phyloP scores from a whole-genome alignment of 1,140 invertebrate species.

The Bradysia coprophila region DNA sequence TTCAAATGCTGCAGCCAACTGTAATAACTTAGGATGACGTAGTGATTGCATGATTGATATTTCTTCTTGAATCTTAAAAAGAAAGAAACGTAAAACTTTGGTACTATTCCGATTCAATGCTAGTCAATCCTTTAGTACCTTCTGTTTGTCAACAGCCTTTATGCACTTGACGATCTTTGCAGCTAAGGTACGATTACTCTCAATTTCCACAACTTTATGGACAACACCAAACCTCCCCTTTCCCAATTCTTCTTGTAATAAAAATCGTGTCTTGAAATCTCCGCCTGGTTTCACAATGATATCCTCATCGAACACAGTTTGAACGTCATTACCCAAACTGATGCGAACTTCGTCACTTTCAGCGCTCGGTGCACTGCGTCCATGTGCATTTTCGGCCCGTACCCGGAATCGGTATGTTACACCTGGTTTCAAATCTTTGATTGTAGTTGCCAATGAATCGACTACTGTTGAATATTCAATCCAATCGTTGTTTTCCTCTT shows the following conservation, averaged over 20 bases:
- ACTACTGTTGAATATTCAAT: conserved; percentile 35
- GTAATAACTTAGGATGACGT: conserved; percentile 75
- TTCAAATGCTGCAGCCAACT: conserved; percentile 75
- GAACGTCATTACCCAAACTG: background rate
- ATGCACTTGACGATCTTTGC: conserved; percentile 82
- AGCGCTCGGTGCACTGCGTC: conserved; percentile 45
- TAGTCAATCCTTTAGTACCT: conserved; percentile 31
- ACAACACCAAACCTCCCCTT: conserved; percentile 66
- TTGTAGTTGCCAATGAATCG: conserved; percentile 39
- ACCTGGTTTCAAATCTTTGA: conserved; percentile 32
- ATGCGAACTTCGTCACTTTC: conserved; percentile 14
- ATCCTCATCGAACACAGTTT: background rate
- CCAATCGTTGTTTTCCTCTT: conserved; percentile 35
- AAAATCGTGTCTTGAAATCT: conserved; percentile 37
- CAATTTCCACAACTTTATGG: conserved; percentile 51
- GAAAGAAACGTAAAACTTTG: background rate
- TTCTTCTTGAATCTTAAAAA: conserved; percentile 40
- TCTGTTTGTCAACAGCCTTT: conserved; percentile 62
- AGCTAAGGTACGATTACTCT: conserved; percentile 50
- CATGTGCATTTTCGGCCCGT: conserved; percentile 59
- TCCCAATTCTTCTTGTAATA: conserved; percentile 54
- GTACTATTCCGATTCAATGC: background rate
- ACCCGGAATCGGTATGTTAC: conserved; percentile 51
- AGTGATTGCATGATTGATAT: conserved; percentile 83
- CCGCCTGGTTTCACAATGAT: conserved; percentile 26